Base-by-base conservation (phyloP, 2,888 invertebrate species). In the Drosophila quinaria region DNA sequence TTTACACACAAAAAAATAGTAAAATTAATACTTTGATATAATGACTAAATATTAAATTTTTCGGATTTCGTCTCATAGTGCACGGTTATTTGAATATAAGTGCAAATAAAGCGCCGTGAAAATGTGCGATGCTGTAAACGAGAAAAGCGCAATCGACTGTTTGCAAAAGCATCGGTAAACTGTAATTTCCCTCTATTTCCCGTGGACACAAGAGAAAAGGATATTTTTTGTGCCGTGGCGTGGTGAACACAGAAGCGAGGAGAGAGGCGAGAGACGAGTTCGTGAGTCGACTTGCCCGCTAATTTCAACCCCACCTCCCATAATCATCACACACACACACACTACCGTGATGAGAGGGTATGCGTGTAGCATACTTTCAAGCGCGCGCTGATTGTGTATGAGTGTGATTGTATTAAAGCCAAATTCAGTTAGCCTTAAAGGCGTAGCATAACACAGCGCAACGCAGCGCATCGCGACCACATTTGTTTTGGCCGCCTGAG, bases 361-460 rank as follows among this genome's bases (percentile, higher is more conserved):
- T 64, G 75, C 54, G 65, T 77, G 82, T 85, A 88, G 74, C 80
- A 81, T 81, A 81, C 77, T 87, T 86, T 86, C 70, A n/a, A n/a
- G n/a, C n/a, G 64, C 68, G 81, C 75, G 78, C 75, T 83, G 86
- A 86, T 86, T 86, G 81, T 76, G 60, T 33, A 79, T 74, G 60
- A 51, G 54, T 41, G 44, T 47, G 44, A 37, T 42, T 17, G 41
- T 39, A 70, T 88, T 86, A 88, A 86, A 78, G 80, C 58, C 65
- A 55, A 63, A 69, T 51, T 71, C 62, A 71, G 73, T 86, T 78
- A 60, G 73, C 69, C 83, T 75, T 82, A 77, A 84, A 87, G 83
- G 60, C 41, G 62, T 39, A 62, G 42, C 25, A 31, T 25, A 42
- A 19, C 15, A 15, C 13, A 56, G n/a, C 5, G 15, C 17, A 61